Base-by-base conservation (phyloP, 2,888 invertebrate species). In the Ceriagrion tenellum region DNA sequence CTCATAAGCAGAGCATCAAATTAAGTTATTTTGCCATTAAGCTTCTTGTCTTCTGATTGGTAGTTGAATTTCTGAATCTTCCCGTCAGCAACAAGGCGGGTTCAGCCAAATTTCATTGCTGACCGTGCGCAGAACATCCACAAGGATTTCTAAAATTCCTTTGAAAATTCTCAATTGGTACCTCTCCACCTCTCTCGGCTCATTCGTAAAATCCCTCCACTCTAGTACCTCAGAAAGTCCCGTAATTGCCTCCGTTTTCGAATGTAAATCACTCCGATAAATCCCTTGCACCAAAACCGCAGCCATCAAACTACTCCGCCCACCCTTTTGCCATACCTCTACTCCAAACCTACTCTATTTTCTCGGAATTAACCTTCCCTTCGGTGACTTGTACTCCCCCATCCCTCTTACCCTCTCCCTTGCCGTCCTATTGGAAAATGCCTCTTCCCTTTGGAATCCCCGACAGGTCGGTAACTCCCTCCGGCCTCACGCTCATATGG, bases 251-350 rank as follows among this genome's bases (percentile, higher is more conserved):
- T 91, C 90, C 30, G 40, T 63, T 91, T 91, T 40, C 20, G 63
- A 40, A 63, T 91, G 91, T 91, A 91, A 91, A 91, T 63, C 91
- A 91, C 91, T 40, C 40, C 26, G 56, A 56, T 63, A 91, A 91
- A 91, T 40, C 91, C 89, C 30, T 59, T 59, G 18, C 91, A 63
- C 91, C 63, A 10, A 47, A 81, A 81, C 89, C 55, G n/a, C 89
- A 59, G 35, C 63, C 91, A 69, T 40, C 26, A 40, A 91, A 63
- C 35, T 63, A 40, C 40, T 63, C 40, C 35, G 40, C 91, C 59
- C 63, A 59, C 40, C 40, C 59, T 23, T 30, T 30, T 56, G 56
- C 90, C 90, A 30, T 55, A 55, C n/a, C 18, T 55, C 23, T 30
- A 20, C 26, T 81, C 81, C 81, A 16, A 59, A 81, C 81, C 35